Conservation (phyloP, 2,888 invertebrate species). For the Sclerodermus sp. region DNA sequence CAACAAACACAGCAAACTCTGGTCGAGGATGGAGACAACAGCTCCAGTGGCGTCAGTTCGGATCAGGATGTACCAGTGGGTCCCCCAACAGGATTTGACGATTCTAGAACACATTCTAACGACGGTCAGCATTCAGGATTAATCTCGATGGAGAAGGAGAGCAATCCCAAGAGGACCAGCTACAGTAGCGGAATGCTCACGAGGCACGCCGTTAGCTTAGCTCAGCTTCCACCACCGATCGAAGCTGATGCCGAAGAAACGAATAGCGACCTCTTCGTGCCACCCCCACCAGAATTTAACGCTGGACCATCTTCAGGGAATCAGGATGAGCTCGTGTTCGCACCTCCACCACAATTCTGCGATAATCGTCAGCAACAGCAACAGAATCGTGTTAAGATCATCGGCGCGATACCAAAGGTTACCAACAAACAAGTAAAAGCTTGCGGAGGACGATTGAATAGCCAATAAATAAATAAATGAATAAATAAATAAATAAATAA, state of each 20-base stretch:
- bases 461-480: slow-evolving; percentile 42
- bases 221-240: slow-evolving; percentile 79
- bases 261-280: slow-evolving; percentile 62
- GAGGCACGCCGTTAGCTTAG: slow-evolving; percentile 73
- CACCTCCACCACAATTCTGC: slow-evolving; percentile 90
- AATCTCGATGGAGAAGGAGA: slow-evolving; percentile 44
- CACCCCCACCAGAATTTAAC: slow-evolving; percentile 66
- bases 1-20: slow-evolving; percentile 57
- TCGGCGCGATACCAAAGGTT: slow-evolving; percentile 79
- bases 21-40: slow-evolving; percentile 81
- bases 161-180: slow-evolving; percentile 43
- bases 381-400: slow-evolving; percentile 71
- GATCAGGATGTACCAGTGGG: slow-evolving; percentile 75
- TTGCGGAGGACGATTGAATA: slow-evolving; percentile 61
- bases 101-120: slow-evolving; percentile 50
- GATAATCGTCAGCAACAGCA: slow-evolving; percentile 62
- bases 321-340: slow-evolving; percentile 68
- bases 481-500: too few species aligned
- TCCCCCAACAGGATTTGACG: slow-evolving; percentile 59
- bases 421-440: slow-evolving; percentile 48
- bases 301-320: slow-evolving; percentile 55
- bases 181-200: slow-evolving; percentile 60
- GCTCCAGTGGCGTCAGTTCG: slow-evolving; percentile 84
- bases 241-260: slow-evolving; percentile 73
- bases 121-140: slow-evolving; percentile 37